phyloP scores from a whole-genome alignment of 2,888 invertebrate species.

The Drosophila rellima region DNA sequence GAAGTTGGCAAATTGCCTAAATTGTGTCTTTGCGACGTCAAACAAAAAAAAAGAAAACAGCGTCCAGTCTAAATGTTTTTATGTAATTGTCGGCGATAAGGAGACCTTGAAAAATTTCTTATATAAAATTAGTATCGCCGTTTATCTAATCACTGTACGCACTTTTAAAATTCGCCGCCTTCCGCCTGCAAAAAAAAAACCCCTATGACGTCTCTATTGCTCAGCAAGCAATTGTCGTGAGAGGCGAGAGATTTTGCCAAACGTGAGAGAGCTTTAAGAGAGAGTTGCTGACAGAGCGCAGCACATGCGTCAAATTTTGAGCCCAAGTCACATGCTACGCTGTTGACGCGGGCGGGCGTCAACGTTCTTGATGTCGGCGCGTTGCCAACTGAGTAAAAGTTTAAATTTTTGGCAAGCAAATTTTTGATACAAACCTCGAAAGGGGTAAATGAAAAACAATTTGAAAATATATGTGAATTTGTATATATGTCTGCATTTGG shows the following conservation, averaged over 20 bases:
- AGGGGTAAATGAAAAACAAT: constrained; percentile 80
- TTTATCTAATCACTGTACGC: constrained; percentile 75
- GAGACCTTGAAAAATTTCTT: constrained; percentile 70
- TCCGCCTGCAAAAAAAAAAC: constrained; percentile 28
- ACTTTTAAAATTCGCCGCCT: constrained; percentile 44
- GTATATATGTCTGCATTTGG: constrained; percentile 14
- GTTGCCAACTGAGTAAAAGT: constrained; percentile 64
- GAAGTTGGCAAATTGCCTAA: constrained; percentile 47
- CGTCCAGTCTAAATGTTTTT: constrained; percentile 41
- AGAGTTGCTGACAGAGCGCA: constrained; percentile 10
- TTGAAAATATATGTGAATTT: constrained; percentile 29
- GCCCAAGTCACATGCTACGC: constrained; percentile 71
- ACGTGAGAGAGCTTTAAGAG: constrained; percentile 15
- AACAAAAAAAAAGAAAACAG: background rate
- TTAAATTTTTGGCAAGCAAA: constrained; percentile 62
- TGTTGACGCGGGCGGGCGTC: constrained; percentile 57
- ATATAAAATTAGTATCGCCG: constrained; percentile 58
- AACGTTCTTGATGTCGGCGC: constrained; percentile 39
- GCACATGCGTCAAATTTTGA: constrained; percentile 60
- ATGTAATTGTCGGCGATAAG: constrained; percentile 67
- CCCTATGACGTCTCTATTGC: constrained; percentile 24
- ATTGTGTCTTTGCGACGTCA: background rate
- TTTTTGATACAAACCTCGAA: constrained; percentile 69
- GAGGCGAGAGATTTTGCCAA: constrained; percentile 1
- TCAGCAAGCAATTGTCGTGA: constrained; percentile 1